phyloP scores from a whole-genome alignment of 2,113 vertebrate species.

The Myxocyprinus asiaticus region DNA sequence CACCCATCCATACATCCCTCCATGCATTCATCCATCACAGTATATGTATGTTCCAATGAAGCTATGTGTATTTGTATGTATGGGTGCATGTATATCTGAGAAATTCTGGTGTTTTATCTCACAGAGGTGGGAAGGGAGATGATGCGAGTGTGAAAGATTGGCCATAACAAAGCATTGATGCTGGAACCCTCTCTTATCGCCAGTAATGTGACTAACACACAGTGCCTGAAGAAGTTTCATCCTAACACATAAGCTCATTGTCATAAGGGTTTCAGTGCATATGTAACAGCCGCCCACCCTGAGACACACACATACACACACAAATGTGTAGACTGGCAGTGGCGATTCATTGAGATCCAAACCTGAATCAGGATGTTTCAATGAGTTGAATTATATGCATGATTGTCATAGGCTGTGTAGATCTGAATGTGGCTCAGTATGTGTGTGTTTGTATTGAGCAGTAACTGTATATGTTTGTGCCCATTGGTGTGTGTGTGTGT shows the following conservation, averaged over 20 bases:
- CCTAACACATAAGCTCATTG: conserved; percentile 34
- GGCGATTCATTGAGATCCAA: conserved; percentile 5
- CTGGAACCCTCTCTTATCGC: conserved; percentile 13
- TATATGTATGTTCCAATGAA: no score
- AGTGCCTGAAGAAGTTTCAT: conserved; percentile 27
- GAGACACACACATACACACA: not conserved
- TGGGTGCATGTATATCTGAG: not conserved
- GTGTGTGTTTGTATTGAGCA: conserved; percentile 9
- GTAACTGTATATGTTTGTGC: conserved; percentile 22
- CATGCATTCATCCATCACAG: no score
- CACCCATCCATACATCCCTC: no score
- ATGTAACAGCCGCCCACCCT: not conserved
- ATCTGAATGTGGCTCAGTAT: not conserved
- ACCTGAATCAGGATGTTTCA: not conserved
- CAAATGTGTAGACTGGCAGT: not conserved
- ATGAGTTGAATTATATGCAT: conserved; percentile 1
- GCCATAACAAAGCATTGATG: not conserved
- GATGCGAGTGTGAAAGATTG: not conserved
- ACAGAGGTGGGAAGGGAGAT: not conserved
- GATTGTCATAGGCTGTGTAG: no score
- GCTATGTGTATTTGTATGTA: no score
- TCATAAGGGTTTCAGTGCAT: not conserved
- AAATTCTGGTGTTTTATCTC: not conserved
- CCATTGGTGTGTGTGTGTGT: not conserved
- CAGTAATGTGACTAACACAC: conserved; percentile 23